Base-by-base conservation (phyloP, 1,140 invertebrate species). In the Zophobas atratus region DNA sequence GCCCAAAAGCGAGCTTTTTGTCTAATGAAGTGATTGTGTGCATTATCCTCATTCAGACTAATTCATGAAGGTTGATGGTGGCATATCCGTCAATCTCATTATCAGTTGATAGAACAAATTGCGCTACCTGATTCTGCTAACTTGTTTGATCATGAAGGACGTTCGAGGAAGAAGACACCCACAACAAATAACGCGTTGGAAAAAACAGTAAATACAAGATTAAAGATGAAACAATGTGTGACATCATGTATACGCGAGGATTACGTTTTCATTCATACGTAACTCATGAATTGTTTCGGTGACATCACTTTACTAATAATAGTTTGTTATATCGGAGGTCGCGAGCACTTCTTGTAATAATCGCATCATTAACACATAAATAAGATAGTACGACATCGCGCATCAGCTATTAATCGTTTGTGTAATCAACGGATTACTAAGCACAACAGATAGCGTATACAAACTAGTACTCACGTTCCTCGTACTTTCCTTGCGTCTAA, bases 211-310 rank as follows among this genome's bases (percentile, higher is more conserved):
- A 67, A 43, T 53, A 55, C 53, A 51, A 41, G 70, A 73, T 51
- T 8, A 39, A 73, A 73, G 1, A 20, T 55, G 55, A 41, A 67
- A 73, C 32, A 53, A 73, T 55, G 55, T 73, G 71, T 73, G 71
- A 73, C 71, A 73, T 73, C 71, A 73, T 43, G 41, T 57, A 55
- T 73, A 73, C 71, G 71, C 48, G 41, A 39, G 39, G 41, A 55
- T 73, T 73, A 73, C 71, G 71, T 73, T 73, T 73, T 57, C 71
- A 73, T 73, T 73, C 71, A 73, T 73, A 73, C 71, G 71, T 73
- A 73, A 56, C 51, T 73, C 71, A 57, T 73, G 71, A 57, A 73
- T 73, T 73, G 71, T 55, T 57, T 38, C 36, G 5, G 55, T 73
- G 71, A 73, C 55, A 57, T 73, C 71, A 73, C 20, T 43, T 56